These are phyloP conservation scores for Heliconius hortense DNA, from an alignment of 2,888 invertebrate genomes.

Conservation along the genomic window DNA sequence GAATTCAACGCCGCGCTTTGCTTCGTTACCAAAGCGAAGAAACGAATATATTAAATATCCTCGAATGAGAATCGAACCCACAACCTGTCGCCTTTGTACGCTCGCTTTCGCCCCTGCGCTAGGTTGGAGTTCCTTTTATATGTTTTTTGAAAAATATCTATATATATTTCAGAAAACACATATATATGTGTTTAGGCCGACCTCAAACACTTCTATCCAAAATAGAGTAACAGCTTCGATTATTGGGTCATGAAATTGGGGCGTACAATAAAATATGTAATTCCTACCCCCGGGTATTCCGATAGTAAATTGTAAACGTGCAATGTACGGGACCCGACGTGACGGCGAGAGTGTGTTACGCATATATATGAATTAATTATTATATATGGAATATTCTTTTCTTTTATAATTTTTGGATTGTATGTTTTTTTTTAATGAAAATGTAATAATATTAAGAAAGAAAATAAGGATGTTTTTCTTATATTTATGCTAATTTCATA, in stretches of 20 bases:
- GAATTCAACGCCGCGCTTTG: no score
- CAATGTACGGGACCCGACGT: conserved; percentile 42
- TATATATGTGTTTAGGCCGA: not conserved
- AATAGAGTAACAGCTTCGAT: conserved; percentile 35
- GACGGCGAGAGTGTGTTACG: conserved; percentile 39
- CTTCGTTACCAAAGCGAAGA: no score
- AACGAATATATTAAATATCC: no score
- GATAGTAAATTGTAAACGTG: conserved; percentile 52
- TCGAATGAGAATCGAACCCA: no score
- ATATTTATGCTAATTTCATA: not conserved
- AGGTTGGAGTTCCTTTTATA: no score
- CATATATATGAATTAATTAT: conserved; percentile 44
- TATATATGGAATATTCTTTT: conserved; percentile 4
- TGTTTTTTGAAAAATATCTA: no score
- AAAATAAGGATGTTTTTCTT: not conserved
- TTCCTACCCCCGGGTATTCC: conserved; percentile 48
- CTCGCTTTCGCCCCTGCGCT: no score
- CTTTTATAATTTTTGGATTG: not conserved
- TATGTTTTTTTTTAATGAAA: not conserved
- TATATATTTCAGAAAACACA: no score
- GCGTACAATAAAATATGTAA: conserved; percentile 56
- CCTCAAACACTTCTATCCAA: conserved; percentile 15
- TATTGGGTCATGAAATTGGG: conserved; percentile 54
- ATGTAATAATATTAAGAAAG: not conserved
- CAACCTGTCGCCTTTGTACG: no score